Evolutionary conservation across 2,888 invertebrate species (phyloP).

Genomic region (Drosophila sordidula): DNA sequence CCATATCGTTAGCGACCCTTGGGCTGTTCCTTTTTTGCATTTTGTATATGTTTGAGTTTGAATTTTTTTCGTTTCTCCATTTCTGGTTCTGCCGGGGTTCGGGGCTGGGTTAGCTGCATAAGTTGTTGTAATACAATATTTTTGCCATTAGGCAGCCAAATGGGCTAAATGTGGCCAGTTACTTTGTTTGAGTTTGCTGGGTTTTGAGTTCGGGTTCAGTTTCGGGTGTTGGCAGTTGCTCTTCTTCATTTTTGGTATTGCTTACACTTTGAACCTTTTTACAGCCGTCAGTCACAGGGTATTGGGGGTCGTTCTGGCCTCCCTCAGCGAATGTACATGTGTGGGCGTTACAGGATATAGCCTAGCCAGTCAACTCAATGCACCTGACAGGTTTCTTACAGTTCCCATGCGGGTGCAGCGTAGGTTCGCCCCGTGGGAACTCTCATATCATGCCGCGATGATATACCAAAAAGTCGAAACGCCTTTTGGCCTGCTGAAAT

Average conservation of each 20-base stretch:
- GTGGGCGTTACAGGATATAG: slow-evolving; percentile 9
- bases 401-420: neutral
- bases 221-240: slow-evolving; percentile 22
- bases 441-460: slow-evolving; percentile 50
- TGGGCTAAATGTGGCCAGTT: slow-evolving; percentile 60
- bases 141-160: slow-evolving; percentile 75
- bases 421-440: slow-evolving; percentile 21
- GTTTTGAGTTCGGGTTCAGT: neutral
- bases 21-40: slow-evolving; percentile 39
- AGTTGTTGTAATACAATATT: slow-evolving; percentile 80
- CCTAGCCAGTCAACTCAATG: slow-evolving; percentile 12
- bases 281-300: neutral
- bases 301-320: no score
- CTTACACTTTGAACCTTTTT: slow-evolving; percentile 60
- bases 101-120: slow-evolving; percentile 47
- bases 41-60: slow-evolving; percentile 32
- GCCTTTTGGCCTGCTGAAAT: slow-evolving; percentile 52
- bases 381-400: slow-evolving; percentile 2
- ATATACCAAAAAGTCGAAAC: slow-evolving; percentile 52
- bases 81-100: slow-evolving; percentile 1
- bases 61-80: slow-evolving; percentile 10
- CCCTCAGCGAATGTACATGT: no score
- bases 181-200: slow-evolving; percentile 65
- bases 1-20: slow-evolving; percentile 79
- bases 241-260: slow-evolving; percentile 23